These are phyloP conservation scores for Slavum lentiscoides DNA, from an alignment of 2,888 invertebrate genomes.

Conservation along the genomic window DNA sequence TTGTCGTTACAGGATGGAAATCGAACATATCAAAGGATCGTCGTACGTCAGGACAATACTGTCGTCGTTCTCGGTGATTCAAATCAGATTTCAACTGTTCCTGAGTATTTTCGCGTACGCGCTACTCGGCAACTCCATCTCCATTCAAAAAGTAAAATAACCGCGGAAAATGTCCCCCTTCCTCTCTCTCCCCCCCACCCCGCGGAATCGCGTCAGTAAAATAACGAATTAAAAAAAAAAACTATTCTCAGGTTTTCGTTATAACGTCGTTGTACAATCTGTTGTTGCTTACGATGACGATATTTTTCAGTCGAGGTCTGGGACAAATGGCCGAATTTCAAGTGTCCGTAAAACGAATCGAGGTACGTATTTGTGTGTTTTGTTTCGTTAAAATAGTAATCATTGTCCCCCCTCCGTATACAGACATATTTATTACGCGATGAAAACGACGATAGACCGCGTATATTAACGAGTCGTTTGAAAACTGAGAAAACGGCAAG, in stretches of 20 bases:
- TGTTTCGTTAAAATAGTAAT: no score
- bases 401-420: neutral
- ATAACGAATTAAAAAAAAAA: no score
- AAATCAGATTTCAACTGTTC: neutral
- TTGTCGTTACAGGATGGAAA: neutral
- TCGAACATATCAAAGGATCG: neutral
- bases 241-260: neutral
- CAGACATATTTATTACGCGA: no score
- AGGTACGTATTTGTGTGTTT: neutral
- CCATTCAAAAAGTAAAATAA: conserved; percentile 63
- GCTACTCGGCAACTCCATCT: neutral
- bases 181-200: no score
- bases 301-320: neutral
- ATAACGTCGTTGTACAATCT: neutral
- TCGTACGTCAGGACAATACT: neutral
- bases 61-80: neutral
- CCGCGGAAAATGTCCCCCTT: neutral
- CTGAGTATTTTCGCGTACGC: neutral
- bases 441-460: no score
- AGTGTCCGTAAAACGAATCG: neutral
- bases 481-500: no score
- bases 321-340: neutral
- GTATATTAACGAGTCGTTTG: no score
- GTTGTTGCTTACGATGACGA: neutral
- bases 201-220: no score